Evolutionary conservation across 2,888 invertebrate species (phyloP).

Genomic region (Parnassius apollo): DNA sequence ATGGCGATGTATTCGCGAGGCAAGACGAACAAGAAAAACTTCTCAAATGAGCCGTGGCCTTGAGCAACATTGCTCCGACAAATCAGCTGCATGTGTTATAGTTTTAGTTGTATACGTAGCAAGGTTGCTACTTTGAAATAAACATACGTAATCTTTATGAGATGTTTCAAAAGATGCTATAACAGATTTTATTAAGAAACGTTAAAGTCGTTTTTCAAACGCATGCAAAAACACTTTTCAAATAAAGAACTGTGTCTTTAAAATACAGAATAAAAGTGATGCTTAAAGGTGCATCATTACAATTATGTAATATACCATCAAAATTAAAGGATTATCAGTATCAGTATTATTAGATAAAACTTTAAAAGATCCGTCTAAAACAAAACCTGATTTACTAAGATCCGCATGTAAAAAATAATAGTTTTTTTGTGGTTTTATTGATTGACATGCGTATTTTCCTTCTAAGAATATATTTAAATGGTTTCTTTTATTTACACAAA

Average conservation of each 20-base stretch:
- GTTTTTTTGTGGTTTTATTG: background rate
- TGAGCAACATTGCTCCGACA: conserved; percentile 5
- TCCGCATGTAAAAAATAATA: background rate
- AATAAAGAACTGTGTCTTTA: background rate
- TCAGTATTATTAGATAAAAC: background rate
- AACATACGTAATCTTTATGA: background rate
- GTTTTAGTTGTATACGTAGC: background rate
- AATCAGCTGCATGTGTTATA: background rate
- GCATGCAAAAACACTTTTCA: background rate
- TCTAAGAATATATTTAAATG: too few species aligned
- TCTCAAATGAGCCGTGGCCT: conserved; percentile 45
- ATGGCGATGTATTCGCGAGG: conserved; percentile 50
- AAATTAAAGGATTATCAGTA: background rate
- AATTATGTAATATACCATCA: too few species aligned
- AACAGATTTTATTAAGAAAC: background rate
- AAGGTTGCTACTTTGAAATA: background rate
- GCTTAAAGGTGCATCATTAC: background rate
- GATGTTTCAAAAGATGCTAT: background rate
- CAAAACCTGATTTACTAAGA: too few species aligned
- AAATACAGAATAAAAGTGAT: background rate
- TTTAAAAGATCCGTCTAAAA: too few species aligned
- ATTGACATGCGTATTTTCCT: too few species aligned
- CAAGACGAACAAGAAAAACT: conserved; percentile 64
- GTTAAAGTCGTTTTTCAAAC: background rate
- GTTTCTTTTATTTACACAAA: too few species aligned